Base-by-base conservation (phyloP, 64 coral and sea anemone species). In the Anthopleura sola region DNA sequence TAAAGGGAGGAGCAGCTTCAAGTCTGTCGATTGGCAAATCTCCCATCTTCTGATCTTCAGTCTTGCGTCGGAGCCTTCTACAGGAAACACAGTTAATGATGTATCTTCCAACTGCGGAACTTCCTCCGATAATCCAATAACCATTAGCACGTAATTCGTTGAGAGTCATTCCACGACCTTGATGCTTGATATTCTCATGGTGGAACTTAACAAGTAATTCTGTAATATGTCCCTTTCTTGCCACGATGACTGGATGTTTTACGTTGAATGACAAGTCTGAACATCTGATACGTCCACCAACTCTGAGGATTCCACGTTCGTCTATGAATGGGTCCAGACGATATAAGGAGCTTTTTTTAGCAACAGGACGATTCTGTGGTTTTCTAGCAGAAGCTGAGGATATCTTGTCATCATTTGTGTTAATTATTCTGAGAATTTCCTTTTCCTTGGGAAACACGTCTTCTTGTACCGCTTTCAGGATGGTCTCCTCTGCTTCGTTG, bases 1-100 rank as follows among this genome's bases (percentile, higher is more conserved):
- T 92, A 80, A 91, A 86, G 11, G 90, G 84, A n/a, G 84, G 78
- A 19, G 77, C 56, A 11, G 84, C 78, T 68, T 92, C 90, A 2
- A 55, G 18, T 36, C 78, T 32, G 28, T 82, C 78, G 17, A 29
- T 24, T 19, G 90, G 90, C 2, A 92, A 50, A 32, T 92, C 90
- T 9, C 80, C 38, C 90, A 92, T 92, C 55, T 84, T 84, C 54
- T 92, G 90, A 37, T 87, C 48, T 51, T 84, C 39, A 12, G n/a
- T n/a, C n/a, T n/a, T n/a, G n/a, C n/a, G n/a, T n/a, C n/a, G n/a
- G n/a, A n/a, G n/a, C n/a, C n/a, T n/a, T n/a, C n/a, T n/a, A n/a
- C n/a, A n/a, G n/a, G n/a, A n/a, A n/a, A n/a, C n/a, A n/a, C n/a
- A n/a, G n/a, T n/a, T n/a, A n/a, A n/a, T n/a, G n/a, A n/a, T n/a